Base-by-base conservation (phyloP, 2,888 invertebrate species). In the Limnephilus marmoratus region DNA sequence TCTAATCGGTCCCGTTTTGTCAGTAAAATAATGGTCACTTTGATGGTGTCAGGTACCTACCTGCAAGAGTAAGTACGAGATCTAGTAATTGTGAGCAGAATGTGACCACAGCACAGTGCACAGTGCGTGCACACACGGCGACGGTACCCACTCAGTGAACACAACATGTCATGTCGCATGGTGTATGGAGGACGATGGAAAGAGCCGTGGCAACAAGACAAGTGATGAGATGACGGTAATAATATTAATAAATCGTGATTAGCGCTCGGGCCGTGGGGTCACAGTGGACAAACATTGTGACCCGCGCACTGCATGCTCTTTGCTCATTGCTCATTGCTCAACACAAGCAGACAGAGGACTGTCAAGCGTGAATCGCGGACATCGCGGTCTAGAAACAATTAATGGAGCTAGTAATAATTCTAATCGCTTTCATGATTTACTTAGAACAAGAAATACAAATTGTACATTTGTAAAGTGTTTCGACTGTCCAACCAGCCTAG, bases 221-320 rank as follows among this genome's bases (percentile, higher is more conserved):
- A 91, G 92, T 91, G 92, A 92, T 91, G 92, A 92, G 92, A 92
- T 93, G 93, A 92, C 90, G 91, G 92, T 93, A 93, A 93, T 87
- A 87, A 93, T 92, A 93, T 93, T 92, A 93, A 93, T 93, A 93
- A 93, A 93, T 93, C 92, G 93, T 93, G 93, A 93, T 93, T 93
- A 93, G 92, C 91, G 93, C 90, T 91, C 92, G 93, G 93, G 92
- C 91, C 93, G 92, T 90, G 88, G 93, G 93, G 93, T 93, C 93
- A 93, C 85, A 93, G 93, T 93, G 89, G 93, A 90, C 93, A 92
- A 93, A 93, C 93, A 92, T 92, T 93, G 92, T 93, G 93, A 93
- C 93, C 93, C 91, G 92, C 85, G 81, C 81, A 41, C 93, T 90
- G 90, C 90, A 90, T 85, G 90, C 45, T 81, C 49, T 81, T 91